Percentiles rank a stretch among this genome's conserved stretches.
Evolutionary conservation across 2,113 vertebrate species (phyloP).

Genomic region (Paradisaea rubra): DNA sequence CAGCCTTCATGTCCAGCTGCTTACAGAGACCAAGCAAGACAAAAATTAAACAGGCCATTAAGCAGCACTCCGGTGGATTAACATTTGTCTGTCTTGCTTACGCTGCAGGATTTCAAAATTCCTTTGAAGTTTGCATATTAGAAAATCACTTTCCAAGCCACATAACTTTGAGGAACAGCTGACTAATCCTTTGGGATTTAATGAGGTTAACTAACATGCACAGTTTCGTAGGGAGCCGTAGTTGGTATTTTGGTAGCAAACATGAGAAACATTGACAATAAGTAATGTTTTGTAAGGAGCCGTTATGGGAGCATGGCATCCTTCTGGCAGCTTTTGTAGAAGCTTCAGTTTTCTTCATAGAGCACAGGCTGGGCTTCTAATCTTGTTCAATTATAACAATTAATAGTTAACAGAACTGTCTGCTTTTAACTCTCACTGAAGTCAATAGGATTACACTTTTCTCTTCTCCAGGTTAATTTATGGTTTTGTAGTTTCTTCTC

Average conservation of each 20-base stretch:
- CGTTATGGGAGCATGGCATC: neutral
- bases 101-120: slow-evolving; percentile 49
- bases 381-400: neutral
- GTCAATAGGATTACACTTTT: neutral
- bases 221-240: neutral
- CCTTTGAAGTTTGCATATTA: slow-evolving; percentile 70
- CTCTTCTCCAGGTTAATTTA: neutral
- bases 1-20: neutral
- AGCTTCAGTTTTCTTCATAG: neutral
- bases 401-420: neutral
- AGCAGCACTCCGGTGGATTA: slow-evolving; percentile 60
- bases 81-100: slow-evolving; percentile 29
- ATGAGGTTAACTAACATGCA: slow-evolving; percentile 44
- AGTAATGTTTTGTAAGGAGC: neutral
- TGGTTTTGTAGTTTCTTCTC: neutral
- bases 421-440: neutral
- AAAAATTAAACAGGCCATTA: slow-evolving; percentile 47
- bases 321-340: neutral
- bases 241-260: slow-evolving; percentile 16
- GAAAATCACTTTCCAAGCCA: slow-evolving; percentile 65
- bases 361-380: neutral
- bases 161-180: slow-evolving; percentile 37
- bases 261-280: neutral
- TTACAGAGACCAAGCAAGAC: slow-evolving; percentile 7
- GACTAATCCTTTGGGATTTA: slow-evolving; percentile 65